Base-by-base conservation (phyloP, 2,888 invertebrate species). In the Drosophila pegasa region DNA sequence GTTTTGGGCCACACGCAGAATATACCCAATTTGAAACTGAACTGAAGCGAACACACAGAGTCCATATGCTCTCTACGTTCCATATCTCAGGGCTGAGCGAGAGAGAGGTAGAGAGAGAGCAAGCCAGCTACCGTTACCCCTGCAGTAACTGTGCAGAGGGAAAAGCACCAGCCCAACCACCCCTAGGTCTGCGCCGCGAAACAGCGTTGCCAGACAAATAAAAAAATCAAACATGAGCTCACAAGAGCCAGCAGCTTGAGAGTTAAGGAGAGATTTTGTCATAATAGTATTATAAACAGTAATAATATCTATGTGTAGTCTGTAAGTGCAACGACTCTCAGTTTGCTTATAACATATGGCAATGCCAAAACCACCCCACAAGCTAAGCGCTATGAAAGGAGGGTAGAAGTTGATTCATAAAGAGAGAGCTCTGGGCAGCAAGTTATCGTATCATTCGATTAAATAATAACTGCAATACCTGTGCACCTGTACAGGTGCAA, bases 11-110 rank as follows among this genome's bases (percentile, higher is more conserved):
- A 62, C 50, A 70, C 78, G 66, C 82, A 71, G 74, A 82, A 71
- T 87, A 72, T 78, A 71, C 61, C 71, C 62, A 84, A 85, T 79
- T 73, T 64, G 57, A 84, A 45, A 82, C 84, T 78, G 73, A 77
- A 67, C 59, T 66, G 59, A 80, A 80, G 40, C 64, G 58, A 74
- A 82, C 70, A 73, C 51, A 33, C 50, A n/a, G n/a, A 66, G 50
- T 16, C 18, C 45, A 76, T 58, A 72, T 63, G 66, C 65, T 61
- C 64, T 75, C 66, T 58, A 66, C 29, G 14, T 43, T 25, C 47
- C 52, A 25, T 51, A 27, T 43, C 40, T 41, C 18, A 45, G 27
- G 56, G 67, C 22, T 20, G 27, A 52, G 31, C 38, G 22, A 31
- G 29, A 9, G 43, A 27, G 43, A 25, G 43, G 10, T 6, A 10